Base-by-base conservation (phyloP, 2,888 invertebrate species). In the Synergus laeviventris region DNA sequence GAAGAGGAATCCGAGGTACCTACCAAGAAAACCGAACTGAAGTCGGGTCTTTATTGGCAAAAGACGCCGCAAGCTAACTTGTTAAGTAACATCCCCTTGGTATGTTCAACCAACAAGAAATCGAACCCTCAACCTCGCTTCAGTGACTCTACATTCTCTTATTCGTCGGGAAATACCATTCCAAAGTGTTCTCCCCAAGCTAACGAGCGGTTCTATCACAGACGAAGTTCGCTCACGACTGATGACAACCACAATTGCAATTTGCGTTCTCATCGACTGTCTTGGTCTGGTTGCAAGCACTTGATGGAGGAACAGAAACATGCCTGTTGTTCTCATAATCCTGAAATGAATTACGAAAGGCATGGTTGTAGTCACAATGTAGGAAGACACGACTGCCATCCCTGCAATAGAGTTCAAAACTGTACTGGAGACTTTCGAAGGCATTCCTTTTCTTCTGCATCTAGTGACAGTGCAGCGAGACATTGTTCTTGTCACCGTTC, bases 11-110 rank as follows among this genome's bases (percentile, higher is more conserved):
- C n/a, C 49, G n/a, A 70, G 1, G n/a, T 49, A 31, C 11, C 12
- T 31, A 31, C n/a, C 5, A 70, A 70, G 45, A 77, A 77, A 82
- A 81, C 75, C 84, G 81, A 82, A 78, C 24, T 79, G 77, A n/a
- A 80, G 76, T 2, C 79, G 78, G 64, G 4, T 66, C 83, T 60
- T 78, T 79, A 12, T 86, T 16, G 82, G 81, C 59, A 88, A 87
- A 77, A 89, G 87, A 49, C 74, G 77, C 0, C 86, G 84, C 75
- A 31, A 73, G 78, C n/a, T 56, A 78, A 75, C 78, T 77, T 54
- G 38, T 74, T 14, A 79, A 78, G 7, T 60, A 75, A 11, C 38
- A 59, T 39, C 54, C 70, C n/a, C 60, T 42, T 39, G 21, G 1
- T 39, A 21, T 21, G 8, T 24, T 70, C 70, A 49, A 36, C 31